Conservation (phyloP, 2,888 invertebrate species). For the Drosophila borborema region DNA sequence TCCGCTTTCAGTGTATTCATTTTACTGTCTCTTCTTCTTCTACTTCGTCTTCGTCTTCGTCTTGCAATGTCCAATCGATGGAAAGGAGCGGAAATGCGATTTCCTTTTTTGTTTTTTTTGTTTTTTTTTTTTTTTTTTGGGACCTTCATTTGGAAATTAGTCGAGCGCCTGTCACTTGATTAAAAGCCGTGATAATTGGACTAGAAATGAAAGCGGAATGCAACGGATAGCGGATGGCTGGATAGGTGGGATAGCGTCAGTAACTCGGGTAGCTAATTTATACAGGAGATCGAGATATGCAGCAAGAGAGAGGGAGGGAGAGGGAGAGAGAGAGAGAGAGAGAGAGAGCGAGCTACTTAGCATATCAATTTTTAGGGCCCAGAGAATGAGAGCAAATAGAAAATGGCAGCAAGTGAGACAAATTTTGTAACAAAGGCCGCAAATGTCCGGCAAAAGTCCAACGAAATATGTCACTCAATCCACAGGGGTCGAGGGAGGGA, state of each 20-base stretch:
- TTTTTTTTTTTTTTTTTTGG: neutral
- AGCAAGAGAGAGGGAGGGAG: too few species aligned
- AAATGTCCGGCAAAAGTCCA: conserved; percentile 42
- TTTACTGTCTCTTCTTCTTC: neutral
- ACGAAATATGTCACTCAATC: conserved; percentile 44
- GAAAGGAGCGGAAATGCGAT: conserved; percentile 51
- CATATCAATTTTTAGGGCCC: conserved; percentile 67
- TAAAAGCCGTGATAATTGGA: conserved; percentile 76
- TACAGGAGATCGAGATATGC: conserved; percentile 9
- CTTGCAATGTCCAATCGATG: conserved; percentile 42
- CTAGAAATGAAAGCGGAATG: conserved; percentile 48
- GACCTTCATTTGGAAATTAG: conserved; percentile 60
- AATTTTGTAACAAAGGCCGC: conserved; percentile 29
- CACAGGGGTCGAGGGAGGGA: neutral
- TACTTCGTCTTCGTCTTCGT: neutral
- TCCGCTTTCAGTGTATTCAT: conserved; percentile 12
- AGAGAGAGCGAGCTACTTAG: conserved; percentile 54
- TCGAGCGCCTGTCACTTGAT: conserved; percentile 59
- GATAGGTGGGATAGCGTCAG: neutral
- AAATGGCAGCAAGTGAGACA: neutral
- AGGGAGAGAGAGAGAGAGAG: neutral
- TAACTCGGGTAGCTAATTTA: conserved; percentile 62
- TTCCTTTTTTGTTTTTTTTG: conserved; percentile 16
- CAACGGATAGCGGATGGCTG: conserved; percentile 12
- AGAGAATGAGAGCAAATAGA: conserved; percentile 34